Base-by-base conservation (phyloP, 1,140 invertebrate species). In the Dolichoris vasculosae region DNA sequence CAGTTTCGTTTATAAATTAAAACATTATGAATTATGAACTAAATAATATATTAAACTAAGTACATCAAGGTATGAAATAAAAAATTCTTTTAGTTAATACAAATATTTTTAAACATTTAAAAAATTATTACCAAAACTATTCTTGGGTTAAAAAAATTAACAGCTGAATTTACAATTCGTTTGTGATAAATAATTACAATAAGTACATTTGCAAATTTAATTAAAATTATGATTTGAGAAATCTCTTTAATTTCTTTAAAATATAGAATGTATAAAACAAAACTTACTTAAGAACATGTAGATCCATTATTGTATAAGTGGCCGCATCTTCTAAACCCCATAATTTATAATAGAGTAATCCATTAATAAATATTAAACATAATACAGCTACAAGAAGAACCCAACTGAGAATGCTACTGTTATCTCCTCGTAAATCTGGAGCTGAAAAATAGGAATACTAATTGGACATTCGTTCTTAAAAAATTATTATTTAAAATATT, bases 311-410 rank as follows among this genome's bases (percentile, higher is more conserved):
- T 51, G 94, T 94, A 80, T 94, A 93, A 38, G 93, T 91, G 79
- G 93, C 91, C n/a, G 92, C 91, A 83, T 94, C 93, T 88, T 96
- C 96, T 30, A 97, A 90, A 64, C 94, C 94, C 95, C 95, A 96
- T 55, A 98, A 92, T 93, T 96, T 96, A 90, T 96, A 97, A 93
- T 97, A 97, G 4, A 98, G 94, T 83, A 97, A 92, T 63, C 95
- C 96, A 93, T 97, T 98, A 85, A 97, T 94, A 69, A 96, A 88
- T 81, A 97, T 94, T 87, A 98, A 94, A 88, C 95, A 90, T 77
- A 95, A 89, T 26, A 97, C 93, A 88, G 95, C 93, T 89, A 94
- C 88, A 84, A 95, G 91, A n/a, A 96, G 93, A 90, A 94, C 91
- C 89, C 93, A 92, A 87, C 91, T 93, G n/a, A 94, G 88, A 82